Evolutionary conservation across 1,140 invertebrate species (phyloP).

Genomic region (Magallana gigas): DNA sequence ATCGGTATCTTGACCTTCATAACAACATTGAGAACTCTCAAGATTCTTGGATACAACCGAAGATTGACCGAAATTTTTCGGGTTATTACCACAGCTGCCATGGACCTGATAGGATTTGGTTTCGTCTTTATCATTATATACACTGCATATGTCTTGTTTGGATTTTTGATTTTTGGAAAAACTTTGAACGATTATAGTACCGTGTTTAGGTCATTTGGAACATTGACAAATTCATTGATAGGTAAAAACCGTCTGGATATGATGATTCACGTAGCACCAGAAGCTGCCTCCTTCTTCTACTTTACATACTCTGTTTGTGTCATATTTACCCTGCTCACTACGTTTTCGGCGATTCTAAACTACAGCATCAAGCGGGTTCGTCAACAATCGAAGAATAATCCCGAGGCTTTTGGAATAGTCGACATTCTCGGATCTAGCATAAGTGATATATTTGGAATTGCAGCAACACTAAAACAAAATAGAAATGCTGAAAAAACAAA

Average conservation of each 20-base stretch:
- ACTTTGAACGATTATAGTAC: constrained; percentile 62
- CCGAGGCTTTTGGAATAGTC: constrained; percentile 5
- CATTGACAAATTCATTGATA: constrained; percentile 80
- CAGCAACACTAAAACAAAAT: background rate
- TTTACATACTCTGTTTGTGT: constrained; percentile 87
- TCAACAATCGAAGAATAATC: background rate
- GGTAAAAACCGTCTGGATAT: constrained; percentile 88
- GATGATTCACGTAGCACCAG: constrained; percentile 84
- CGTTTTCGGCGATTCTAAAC: constrained; percentile 90
- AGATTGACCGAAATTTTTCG: constrained; percentile 58
- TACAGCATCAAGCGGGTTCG: constrained; percentile 80
- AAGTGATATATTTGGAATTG: constrained; percentile 23
- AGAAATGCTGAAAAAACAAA: background rate
- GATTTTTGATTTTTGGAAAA: constrained; percentile 61
- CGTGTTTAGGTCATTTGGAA: constrained; percentile 63
- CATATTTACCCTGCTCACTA: constrained; percentile 88
- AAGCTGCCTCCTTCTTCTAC: constrained; percentile 88
- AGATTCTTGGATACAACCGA: constrained; percentile 65
- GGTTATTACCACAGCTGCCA: constrained; percentile 52
- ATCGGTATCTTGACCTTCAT: constrained; percentile 59
- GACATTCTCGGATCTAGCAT: background rate
- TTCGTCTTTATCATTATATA: constrained; percentile 69
- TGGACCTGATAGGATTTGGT: constrained; percentile 64
- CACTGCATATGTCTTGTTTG: constrained; percentile 61
- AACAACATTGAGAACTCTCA: constrained; percentile 58